phyloP scores from a whole-genome alignment of 2,797 vertebrate genomes.

The Lerista edwardsae region DNA sequence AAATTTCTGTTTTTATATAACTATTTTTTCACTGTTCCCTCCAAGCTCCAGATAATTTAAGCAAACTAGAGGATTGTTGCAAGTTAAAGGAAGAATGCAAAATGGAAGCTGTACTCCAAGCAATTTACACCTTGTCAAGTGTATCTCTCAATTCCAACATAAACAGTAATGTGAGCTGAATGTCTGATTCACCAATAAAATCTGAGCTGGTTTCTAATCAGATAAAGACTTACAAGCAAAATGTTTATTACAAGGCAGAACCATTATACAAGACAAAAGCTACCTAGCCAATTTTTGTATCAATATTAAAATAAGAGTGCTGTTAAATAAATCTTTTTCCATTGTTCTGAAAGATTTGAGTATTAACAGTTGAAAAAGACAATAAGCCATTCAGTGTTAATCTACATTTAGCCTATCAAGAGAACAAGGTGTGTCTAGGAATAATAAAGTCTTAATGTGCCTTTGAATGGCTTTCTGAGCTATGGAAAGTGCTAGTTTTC shows the following conservation, averaged over 20 bases:
- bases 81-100: constrained; percentile 58
- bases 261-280: constrained; percentile 1
- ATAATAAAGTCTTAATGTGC: constrained; percentile 24
- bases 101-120: constrained; percentile 53
- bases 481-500: constrained; percentile 47
- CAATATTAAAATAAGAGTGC: constrained; percentile 29
- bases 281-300: constrained; percentile 26
- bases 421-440: constrained; percentile 20
- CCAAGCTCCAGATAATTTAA: too few species aligned
- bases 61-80: constrained; percentile 50
- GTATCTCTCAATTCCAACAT: constrained; percentile 53
- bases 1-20: too few species aligned
- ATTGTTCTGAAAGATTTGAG: background rate
- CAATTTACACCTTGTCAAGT: constrained; percentile 57
- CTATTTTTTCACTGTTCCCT: too few species aligned
- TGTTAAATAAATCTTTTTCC: constrained; percentile 23
- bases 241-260: constrained; percentile 29
- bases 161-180: constrained; percentile 64
- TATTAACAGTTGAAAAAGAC: constrained; percentile 5
- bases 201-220: constrained; percentile 54
- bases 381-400: constrained; percentile 15
- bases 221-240: constrained; percentile 37
- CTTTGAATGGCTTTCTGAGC: constrained; percentile 39
- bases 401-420: constrained; percentile 16
- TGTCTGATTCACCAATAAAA: constrained; percentile 46